Conservation (phyloP, 1,140 invertebrate species). For the Neodiprion lecontei region DNA sequence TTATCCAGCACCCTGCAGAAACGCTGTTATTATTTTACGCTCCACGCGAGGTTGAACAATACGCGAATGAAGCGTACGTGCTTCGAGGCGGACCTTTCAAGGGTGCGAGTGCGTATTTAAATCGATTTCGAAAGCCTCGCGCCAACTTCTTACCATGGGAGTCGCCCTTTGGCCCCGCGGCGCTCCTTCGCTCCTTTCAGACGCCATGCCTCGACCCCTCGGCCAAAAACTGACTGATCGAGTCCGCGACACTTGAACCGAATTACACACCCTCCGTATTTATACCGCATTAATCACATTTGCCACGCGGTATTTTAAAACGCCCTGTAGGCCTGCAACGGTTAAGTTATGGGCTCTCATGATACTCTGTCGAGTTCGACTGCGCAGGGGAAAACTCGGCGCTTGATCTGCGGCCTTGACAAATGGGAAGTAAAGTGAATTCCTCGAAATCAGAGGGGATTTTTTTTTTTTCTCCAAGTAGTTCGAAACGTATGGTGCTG, state of each 20-base stretch:
- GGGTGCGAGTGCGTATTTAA: neutral
- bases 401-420: no score
- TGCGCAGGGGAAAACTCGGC: neutral
- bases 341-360: neutral
- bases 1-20: neutral
- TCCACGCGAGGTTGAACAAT: no score
- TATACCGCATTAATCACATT: neutral
- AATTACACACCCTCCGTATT: neutral
- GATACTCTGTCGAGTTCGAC: neutral
- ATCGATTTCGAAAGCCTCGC: neutral
- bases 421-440: no score
- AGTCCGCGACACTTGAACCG: neutral
- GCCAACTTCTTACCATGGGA: neutral
- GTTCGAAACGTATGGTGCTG: no score
- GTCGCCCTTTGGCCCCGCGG: neutral
- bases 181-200: neutral
- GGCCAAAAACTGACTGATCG: neutral
- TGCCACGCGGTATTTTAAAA: slow-evolving; percentile 1
- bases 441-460: no score
- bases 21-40: neutral
- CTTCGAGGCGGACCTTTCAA: no score
- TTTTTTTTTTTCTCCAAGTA: no score
- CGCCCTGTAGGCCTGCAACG: neutral
- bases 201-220: neutral
- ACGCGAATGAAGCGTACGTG: no score